phyloP scores from a whole-genome alignment of 2,113 vertebrate species.

The Thymallus thymallus region DNA sequence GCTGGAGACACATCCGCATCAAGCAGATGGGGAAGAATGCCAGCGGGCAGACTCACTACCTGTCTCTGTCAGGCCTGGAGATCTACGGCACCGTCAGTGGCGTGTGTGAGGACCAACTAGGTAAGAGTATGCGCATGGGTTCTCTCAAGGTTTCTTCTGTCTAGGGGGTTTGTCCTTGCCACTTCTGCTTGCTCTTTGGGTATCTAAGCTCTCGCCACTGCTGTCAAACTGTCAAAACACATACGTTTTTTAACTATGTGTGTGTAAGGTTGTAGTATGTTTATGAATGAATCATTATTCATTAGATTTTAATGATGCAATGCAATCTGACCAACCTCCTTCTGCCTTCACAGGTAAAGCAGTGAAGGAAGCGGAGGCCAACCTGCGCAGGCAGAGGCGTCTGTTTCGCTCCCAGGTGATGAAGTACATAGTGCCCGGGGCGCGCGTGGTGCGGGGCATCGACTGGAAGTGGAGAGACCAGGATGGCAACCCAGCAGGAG shows the following conservation, averaged over 20 bases:
- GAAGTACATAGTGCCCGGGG: conserved; percentile 97
- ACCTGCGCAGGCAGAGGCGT: conserved; percentile 90
- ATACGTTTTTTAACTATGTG: no score
- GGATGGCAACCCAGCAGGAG: conserved; percentile 91
- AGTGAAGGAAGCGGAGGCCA: conserved; percentile 98
- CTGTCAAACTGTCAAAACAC: no score
- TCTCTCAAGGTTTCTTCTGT: no score
- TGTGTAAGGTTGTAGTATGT: no score
- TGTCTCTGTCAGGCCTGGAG: conserved; percentile 95
- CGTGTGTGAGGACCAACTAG: conserved; percentile 97
- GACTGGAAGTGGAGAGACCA: conserved; percentile 99
- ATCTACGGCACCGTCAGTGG: conserved; percentile 93
- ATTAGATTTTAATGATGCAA: no score
- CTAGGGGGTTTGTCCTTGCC: not conserved
- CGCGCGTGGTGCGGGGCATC: conserved; percentile 93
- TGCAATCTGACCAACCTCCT: no score
- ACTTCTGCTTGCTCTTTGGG: not conserved
- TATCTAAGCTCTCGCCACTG: no score
- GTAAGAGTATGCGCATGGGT: conserved; percentile 67
- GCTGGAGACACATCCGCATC: conserved; percentile 94
- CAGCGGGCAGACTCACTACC: conserved; percentile 97
- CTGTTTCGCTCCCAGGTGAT: conserved; percentile 95
- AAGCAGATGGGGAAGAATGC: conserved; percentile 99
- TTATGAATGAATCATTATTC: no score
- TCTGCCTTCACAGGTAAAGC: conserved; percentile 85